Evolutionary conservation across 2,888 invertebrate species (phyloP), one percentile per base, ranked within the genome.

Genomic region (Agrochola lychnidis): DNA sequence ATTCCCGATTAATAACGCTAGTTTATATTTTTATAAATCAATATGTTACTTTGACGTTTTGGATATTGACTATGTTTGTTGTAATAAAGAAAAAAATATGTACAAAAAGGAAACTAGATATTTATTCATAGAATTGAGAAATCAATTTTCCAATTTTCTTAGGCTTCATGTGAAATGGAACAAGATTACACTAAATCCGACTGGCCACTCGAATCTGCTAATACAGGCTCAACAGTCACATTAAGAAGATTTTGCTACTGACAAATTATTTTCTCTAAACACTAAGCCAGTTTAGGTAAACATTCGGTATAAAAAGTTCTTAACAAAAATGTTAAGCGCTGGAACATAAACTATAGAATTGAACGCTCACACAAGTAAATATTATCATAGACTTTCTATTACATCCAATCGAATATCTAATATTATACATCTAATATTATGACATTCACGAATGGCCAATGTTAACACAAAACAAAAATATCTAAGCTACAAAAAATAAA

Each of bases 341-440:
- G 85, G 85, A 87, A 88, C 87, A 80, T 85, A 84, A 78, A 73
- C 81, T 73, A 82, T 76, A 82, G 53, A 78, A 89, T 86, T 87
- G 85, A 90, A 90, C 89, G 90, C 91, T 90, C 89, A 88, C 90
- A 81, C 88, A 89, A 92, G 92, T 90, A 90, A 89, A 90, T 89
- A 90, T 89, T 88, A 88, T 90, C 83, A 71, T 82, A 81, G 69
- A 87, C 61, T 89, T 92, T 90, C 91, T 89, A 92, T 92, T 79
- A 88, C 83, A 93, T 91, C 89, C 89, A 93, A 91, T 94, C 91
- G 91, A 95, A 94, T 93, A 91, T 92, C 94, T 95, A 94, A 86
- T 95, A 93, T 93, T 94, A 95, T 94, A 95, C 92, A 94, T 93
- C 93, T 94, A 95, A 92, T 94, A 95, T 95, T 94, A 95, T 95